Evolutionary conservation across 2,113 vertebrate genomes (phyloP), one percentile per base, ranked within the genome.

Genomic region (Cebus imitator): DNA sequence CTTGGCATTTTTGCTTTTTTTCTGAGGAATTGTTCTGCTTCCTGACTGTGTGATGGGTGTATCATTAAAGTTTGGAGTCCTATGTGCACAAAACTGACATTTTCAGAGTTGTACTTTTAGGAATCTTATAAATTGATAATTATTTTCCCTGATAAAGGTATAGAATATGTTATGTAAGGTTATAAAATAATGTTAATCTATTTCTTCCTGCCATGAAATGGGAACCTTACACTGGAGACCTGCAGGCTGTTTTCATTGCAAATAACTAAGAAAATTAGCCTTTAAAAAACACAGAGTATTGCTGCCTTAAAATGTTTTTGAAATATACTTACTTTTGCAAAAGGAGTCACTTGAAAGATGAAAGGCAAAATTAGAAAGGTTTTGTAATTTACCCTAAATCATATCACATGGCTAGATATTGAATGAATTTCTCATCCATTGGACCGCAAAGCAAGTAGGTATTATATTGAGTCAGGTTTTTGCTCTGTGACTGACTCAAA

Each of bases 261-360:
- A 27, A 73, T 89, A 89, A 55, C 87, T 90, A 37, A 90, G 37
- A 86, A 86, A 92, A 55, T 82, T 73, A 73, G 73, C 14, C 68
- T 92, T 83, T 90, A 95, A 48, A 37, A 82, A 66, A 96, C 18
- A 80, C 18, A 80, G 52, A 78, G 12, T 81, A 64, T 72, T 87
- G 52, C 37, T 89, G 30, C 75, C 95, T 93, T 52, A 88, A 92
- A 55, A 87, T 78, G 20, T 80, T 20, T 85, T 96, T 87, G 40
- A 95, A 86, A 89, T 86, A 64, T 68, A 52, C 66, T 79, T 50
- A 80, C 75, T 96, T 89, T 76, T 32, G 32, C 87, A 76, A 50
- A 95, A 81, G 48, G 55, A 88, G 73, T 50, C 17, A 72, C 43
- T 66, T 95, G 81, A 96, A 91, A 23, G 40, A n/a, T 75, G 23